Evolutionary conservation across 2,888 invertebrate species (phyloP).

Genomic region (Digitonthophagus gazella): DNA sequence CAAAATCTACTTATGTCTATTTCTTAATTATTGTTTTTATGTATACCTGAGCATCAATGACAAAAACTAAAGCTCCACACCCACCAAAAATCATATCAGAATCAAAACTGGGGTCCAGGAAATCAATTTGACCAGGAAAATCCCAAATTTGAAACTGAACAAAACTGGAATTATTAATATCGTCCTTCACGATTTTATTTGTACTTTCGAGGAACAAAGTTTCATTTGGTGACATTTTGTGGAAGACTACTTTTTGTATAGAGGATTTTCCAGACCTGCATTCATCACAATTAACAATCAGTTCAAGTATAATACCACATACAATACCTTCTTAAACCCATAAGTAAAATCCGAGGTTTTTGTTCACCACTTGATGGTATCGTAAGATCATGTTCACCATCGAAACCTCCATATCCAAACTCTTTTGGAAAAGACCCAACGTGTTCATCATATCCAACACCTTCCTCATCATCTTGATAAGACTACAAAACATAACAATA

Average conservation of each 20-base stretch:
- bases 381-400: constrained; percentile 72
- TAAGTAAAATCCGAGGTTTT: constrained; percentile 89
- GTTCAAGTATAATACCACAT: constrained; percentile 49
- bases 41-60: constrained; percentile 94
- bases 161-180: constrained; percentile 95
- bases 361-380: constrained; percentile 68
- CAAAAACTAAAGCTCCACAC: constrained; percentile 97
- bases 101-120: constrained; percentile 94
- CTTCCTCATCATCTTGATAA: constrained; percentile 52
- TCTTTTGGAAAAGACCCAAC: constrained; percentile 84
- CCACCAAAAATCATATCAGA: constrained; percentile 95
- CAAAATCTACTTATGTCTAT: no score
- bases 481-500: no score
- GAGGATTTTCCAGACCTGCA: constrained; percentile 98
- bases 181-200: constrained; percentile 97
- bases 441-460: constrained; percentile 49
- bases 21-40: no score
- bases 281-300: constrained; percentile 21
- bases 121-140: constrained; percentile 98
- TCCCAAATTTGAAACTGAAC: constrained; percentile 99
- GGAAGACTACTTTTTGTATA: constrained; percentile 99
- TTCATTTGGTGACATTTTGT: constrained; percentile 99
- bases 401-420: constrained; percentile 88
- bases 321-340: constrained; percentile 77
- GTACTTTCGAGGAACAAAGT: constrained; percentile 98